phyloP scores from a whole-genome alignment of 2,113 vertebrate genomes.

The Sinocyclocheilus anophthalmus region DNA sequence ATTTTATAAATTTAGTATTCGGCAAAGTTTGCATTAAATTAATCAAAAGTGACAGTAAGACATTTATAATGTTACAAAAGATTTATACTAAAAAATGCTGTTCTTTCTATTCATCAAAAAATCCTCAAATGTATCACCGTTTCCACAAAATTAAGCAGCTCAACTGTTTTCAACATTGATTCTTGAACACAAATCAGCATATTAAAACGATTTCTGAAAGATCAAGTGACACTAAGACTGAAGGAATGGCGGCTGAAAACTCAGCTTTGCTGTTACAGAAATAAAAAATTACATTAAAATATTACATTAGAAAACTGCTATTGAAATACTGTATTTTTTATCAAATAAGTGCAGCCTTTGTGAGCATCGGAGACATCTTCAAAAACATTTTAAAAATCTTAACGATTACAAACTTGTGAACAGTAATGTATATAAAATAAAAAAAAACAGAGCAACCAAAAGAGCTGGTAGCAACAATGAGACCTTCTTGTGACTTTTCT shows the following conservation, averaged over 20 bases:
- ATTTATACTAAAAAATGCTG: not conserved
- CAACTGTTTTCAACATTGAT: not conserved
- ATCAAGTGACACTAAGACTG: not conserved
- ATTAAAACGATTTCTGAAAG: not conserved
- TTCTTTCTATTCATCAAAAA: not conserved
- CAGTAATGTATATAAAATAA: not conserved
- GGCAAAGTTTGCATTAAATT: not conserved
- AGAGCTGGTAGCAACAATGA: not conserved
- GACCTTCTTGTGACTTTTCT: not conserved
- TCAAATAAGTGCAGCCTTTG: not conserved
- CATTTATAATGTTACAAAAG: not conserved
- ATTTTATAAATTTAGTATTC: not conserved
- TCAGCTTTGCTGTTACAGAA: not conserved
- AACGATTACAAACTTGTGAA: not conserved
- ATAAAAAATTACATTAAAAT: not conserved
- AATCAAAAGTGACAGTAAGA: not conserved
- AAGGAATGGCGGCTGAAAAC: not conserved
- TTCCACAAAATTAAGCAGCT: too few species aligned
- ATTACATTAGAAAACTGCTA: too few species aligned
- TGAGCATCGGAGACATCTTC: not conserved
- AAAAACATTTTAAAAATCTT: not conserved
- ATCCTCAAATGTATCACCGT: not conserved
- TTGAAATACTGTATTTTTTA: not conserved
- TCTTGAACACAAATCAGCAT: not conserved
- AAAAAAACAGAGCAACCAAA: not conserved